These are phyloP conservation scores for Frankliniella intonsa DNA, from an alignment of 2,888 invertebrate species.

Conservation along the genomic window DNA sequence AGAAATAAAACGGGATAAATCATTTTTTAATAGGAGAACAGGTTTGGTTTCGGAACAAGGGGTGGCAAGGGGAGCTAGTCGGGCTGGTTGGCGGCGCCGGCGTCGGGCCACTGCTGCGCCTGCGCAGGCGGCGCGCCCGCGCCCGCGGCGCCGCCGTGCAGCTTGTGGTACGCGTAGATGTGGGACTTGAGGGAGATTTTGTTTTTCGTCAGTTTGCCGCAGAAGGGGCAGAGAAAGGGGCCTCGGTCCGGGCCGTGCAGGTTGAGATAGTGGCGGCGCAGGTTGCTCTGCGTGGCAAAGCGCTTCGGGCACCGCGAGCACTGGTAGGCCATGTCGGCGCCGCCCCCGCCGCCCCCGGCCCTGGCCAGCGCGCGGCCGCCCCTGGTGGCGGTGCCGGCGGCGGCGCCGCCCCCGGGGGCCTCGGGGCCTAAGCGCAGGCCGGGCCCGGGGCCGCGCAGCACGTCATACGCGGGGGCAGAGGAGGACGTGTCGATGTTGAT, in stretches of 20 bases:
- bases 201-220: slow-evolving; percentile 44
- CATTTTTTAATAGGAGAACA: too few species aligned
- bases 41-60: too few species aligned
- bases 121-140: background rate
- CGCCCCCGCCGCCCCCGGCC: background rate
- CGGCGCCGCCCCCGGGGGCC: background rate
- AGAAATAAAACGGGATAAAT: too few species aligned
- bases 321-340: background rate
- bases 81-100: too few species aligned
- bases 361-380: background rate
- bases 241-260: slow-evolving; percentile 42
- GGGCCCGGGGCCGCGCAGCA: background rate
- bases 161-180: slow-evolving; percentile 43
- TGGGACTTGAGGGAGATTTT: slow-evolving; percentile 44
- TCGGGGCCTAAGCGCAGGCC: background rate
- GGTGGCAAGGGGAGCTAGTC: background rate
- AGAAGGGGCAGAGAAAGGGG: slow-evolving; percentile 42
- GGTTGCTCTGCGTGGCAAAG: slow-evolving; percentile 44
- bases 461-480: background rate
- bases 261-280: slow-evolving; percentile 44
- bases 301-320: slow-evolving; percentile 44
- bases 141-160: background rate
- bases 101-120: background rate
- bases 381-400: background rate
- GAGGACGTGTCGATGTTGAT: background rate